Conservation (phyloP, 2,888 invertebrate species). For the Hirtodrosophila histrioides region DNA sequence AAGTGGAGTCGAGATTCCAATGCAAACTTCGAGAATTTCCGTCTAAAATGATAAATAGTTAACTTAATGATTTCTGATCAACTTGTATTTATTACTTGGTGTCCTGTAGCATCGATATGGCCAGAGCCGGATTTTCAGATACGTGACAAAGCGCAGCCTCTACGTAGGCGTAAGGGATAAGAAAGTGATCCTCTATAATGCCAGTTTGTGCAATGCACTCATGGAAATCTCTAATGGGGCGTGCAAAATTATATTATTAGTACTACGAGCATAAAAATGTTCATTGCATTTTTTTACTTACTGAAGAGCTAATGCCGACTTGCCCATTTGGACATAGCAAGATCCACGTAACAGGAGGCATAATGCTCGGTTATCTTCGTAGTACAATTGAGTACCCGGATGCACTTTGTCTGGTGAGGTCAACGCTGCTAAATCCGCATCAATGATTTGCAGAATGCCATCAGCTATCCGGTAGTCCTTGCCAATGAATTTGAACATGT, state of each 20-base stretch:
- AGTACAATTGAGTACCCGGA: conserved; percentile 80
- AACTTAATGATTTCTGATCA: background rate
- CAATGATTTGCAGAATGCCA: conserved; percentile 87
- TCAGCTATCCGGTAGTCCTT: conserved; percentile 88
- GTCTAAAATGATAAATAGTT: conserved; percentile 85
- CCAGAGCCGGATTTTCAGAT: conserved; percentile 88
- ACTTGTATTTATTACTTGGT: conserved; percentile 88
- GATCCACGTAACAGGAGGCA: conserved; percentile 92
- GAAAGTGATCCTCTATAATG: conserved; percentile 92
- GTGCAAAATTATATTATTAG: too few relatives aligned
- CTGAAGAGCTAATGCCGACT: conserved; percentile 91
- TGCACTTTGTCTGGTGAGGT: background rate
- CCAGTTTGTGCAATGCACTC: conserved; percentile 86
- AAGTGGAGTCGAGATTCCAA: conserved; percentile 95
- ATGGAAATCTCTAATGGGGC: conserved; percentile 62
- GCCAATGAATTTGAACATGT: conserved; percentile 92
- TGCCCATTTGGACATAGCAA: conserved; percentile 91
- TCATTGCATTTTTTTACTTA: conserved; percentile 82
- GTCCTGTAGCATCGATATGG: conserved; percentile 90
- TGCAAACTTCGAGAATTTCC: conserved; percentile 94
- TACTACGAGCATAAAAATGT: background rate
- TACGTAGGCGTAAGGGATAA: conserved; percentile 93
- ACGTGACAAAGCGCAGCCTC: conserved; percentile 93
- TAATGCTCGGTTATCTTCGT: conserved; percentile 90
- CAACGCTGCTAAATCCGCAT: conserved; percentile 84